Conservation (phyloP, 2,797 vertebrate genomes). For the Macropus fuliginosus region DNA sequence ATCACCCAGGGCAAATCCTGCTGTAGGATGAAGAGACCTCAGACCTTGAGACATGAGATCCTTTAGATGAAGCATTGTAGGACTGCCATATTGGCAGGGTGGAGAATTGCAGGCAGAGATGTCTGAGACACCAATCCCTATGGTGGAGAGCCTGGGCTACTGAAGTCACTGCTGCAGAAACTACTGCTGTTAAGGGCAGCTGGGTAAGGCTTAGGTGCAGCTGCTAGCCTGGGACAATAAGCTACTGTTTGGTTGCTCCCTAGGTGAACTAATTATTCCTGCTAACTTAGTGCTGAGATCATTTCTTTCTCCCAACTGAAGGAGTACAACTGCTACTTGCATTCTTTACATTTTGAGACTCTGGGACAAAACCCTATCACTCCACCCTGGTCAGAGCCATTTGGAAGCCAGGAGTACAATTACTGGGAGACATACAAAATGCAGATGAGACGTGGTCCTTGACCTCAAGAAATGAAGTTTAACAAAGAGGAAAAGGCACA, state of each 20-base stretch:
- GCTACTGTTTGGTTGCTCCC: not conserved
- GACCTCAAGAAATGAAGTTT: not conserved
- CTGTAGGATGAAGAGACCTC: not conserved
- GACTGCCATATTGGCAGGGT: not conserved
- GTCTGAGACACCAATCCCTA: not conserved
- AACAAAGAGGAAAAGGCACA: not conserved
- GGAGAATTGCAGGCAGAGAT: not conserved
- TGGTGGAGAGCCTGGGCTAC: not conserved
- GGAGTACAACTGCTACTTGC: not conserved
- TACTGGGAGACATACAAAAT: not conserved
- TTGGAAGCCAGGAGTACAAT: not conserved
- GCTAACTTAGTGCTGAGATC: not conserved
- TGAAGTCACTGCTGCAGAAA: not conserved
- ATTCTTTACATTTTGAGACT: not conserved
- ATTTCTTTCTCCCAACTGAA: not conserved
- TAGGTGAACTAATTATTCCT: too few species aligned
- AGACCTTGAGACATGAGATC: not conserved
- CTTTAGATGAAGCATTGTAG: not conserved
- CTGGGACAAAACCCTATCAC: not conserved
- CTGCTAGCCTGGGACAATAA: too few species aligned
- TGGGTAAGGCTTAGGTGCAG: too few species aligned
- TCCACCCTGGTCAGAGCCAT: not conserved
- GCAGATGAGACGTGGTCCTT: not conserved
- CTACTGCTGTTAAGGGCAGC: not conserved
- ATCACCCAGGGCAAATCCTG: not conserved